Evolutionary conservation across 2,888 invertebrate genomes (phyloP), one percentile per base, ranked within the genome.

Genomic region (Synergus gifuensis): DNA sequence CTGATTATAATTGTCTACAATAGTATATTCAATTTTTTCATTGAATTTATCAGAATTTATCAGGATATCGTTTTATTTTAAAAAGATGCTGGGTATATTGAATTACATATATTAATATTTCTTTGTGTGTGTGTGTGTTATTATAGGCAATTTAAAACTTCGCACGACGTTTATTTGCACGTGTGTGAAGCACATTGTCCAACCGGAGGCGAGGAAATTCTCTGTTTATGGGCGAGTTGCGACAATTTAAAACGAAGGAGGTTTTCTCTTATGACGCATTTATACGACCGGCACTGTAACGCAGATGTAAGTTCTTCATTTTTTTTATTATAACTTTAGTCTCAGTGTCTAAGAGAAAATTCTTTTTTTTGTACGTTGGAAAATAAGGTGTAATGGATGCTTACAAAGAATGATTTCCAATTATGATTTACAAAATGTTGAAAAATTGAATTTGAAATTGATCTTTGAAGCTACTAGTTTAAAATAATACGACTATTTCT

Each of bases 251-350:
- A 97, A 79, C 93, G 99, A 79, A 96, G 97, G 90, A 95, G 98
- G 78, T 98, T 98, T 93, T 99, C 99, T 0, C 93, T 99, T 58
- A 97, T 99, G 95, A 99, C 99, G 81, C 99, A 99, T 93, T 94
- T 99, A 82, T 96, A 97, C 88, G 99, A 99, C 93, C 96, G 98
- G 83, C 99, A 99, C 92, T 97, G 98, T 91, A 97, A 96, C 85
- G 94, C 96, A 46, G 96, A 96, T 88, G 97, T 96, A 90, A 92
- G 92, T 85, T 62, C 78, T 78, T 81, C 44, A 77, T 42, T 73
- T 76, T 76, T 44, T 40, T 3, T 67, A 8, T 44, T 49, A 18
- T 16, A n/a, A 67, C 69, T 80, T 54, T n/a, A 77, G 62, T 46
- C n/a, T 46, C 40, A 36, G 0, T 36, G 5, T 5, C 7, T 28